Evolutionary conservation across 2,797 vertebrate genomes (phyloP), one percentile per base, ranked within the genome.

Genomic region (Diglossa cyanea): DNA sequence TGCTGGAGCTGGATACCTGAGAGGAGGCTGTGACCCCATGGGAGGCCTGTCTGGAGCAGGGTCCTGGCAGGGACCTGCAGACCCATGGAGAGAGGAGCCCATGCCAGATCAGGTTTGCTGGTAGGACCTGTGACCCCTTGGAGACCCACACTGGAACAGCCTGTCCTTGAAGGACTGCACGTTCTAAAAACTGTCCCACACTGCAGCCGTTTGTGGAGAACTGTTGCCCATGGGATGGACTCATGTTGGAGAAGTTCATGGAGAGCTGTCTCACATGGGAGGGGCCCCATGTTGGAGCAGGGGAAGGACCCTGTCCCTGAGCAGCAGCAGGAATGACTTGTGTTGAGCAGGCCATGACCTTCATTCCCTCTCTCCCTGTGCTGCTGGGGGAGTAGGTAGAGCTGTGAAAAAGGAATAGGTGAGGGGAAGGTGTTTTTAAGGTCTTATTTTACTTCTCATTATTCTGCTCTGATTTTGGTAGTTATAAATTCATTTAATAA

Each of bases 71-170:
- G 40, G 40, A 63, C 1, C 33, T 40, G 30, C 40, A 61, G 47
- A 37, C 9, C 17, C 11, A 5, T 17, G 24, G 33, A 24, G 24
- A 33, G 8, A 72, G 40, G 8, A 51, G 24, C 10, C 24, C 18
- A 7, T 2, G 1, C 18, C 2, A 1, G 48, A 8, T 2, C 19
- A 47, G 30, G 12, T 47, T 39, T 54, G 0, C 24, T 47, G 23
- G 24, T 10, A 33, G 67, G 7, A 24, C 18, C 39, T 62, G 48
- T 33, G 4, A 54, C 6, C 3, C 66, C 2, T 0, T 45, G 57
- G 57, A 7, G 5, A 35, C 20, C 9, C 14, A 12, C 1, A 0
- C 7, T 35, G 31, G 44, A 50, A 31, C 25, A 42, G 31, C 21
- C 25, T 65, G 13, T 42, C 31, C 44, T 31, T 50, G 35, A 25